Evolutionary conservation across 1,140 invertebrate genomes (phyloP).

Genomic region (Drosophila biarmipes): DNA sequence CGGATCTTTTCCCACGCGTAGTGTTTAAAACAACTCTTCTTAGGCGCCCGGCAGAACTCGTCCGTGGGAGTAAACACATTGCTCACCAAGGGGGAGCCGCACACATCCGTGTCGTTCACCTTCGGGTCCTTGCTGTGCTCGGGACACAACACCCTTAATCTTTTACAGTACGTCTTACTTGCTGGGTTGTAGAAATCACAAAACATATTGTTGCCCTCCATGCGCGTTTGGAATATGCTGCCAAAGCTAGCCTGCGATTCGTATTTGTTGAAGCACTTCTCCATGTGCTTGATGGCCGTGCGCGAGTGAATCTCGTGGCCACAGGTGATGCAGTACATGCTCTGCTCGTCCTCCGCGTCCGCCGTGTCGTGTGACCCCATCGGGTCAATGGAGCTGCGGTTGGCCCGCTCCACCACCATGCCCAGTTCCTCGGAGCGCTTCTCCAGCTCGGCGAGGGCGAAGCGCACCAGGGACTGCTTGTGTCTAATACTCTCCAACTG

Average conservation of each 20-base stretch:
- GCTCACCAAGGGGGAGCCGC: slow-evolving; percentile 94
- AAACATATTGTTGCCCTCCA: slow-evolving; percentile 97
- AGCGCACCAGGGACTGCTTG: slow-evolving; percentile 90
- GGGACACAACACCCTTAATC: slow-evolving; percentile 97
- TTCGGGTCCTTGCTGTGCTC: slow-evolving; percentile 99
- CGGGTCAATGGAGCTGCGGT: slow-evolving; percentile 88
- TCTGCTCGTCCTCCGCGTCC: slow-evolving; percentile 90
- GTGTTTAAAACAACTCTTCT: slow-evolving; percentile 96
- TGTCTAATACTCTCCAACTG: slow-evolving; percentile 92
- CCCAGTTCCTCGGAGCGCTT: slow-evolving; percentile 92
- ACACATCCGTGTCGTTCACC: slow-evolving; percentile 93
- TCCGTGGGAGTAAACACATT: slow-evolving; percentile 92
- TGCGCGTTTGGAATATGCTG: slow-evolving; percentile 96
- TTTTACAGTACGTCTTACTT: slow-evolving; percentile 97
- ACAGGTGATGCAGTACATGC: slow-evolving; percentile 98
- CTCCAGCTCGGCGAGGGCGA: slow-evolving; percentile 91
- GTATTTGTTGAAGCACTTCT: slow-evolving; percentile 98
- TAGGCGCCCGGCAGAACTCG: slow-evolving; percentile 89
- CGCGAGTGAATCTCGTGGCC: slow-evolving; percentile 95
- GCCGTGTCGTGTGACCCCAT: slow-evolving; percentile 86
- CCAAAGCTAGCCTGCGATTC: slow-evolving; percentile 99
- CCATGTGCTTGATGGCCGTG: slow-evolving; percentile 96
- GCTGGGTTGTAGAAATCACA: slow-evolving; percentile 97
- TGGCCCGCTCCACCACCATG: slow-evolving; percentile 91
- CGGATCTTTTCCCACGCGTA: slow-evolving; percentile 98